Evolutionary conservation across 2,797 vertebrate genomes (phyloP), one percentile per base, ranked within the genome.

Genomic region (Parauchenoglanis ngamensis): DNA sequence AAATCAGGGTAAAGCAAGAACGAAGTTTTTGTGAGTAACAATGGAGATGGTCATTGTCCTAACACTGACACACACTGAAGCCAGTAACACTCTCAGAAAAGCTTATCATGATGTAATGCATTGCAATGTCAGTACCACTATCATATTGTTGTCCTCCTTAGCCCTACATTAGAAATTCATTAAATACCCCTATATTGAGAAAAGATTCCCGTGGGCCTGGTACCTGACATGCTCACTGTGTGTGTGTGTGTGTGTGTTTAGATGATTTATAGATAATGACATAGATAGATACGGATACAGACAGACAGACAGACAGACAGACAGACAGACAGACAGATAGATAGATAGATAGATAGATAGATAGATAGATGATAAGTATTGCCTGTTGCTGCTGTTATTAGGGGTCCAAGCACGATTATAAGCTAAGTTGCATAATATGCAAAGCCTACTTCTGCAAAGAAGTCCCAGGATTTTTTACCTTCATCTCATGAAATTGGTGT

Each of bases 91-190:
- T 25, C 56, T 44, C 57, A 61, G 56, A 80, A 63, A 63, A 61
- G 54, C 52, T 13, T 25, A 23, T 59, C 12, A 63, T 81, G 78
- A 81, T 81, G 78, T 81, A 81, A 81, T 81, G 35, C 21, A 44
- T 46, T 46, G 78, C 57, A 81, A 61, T 81, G 46, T 44, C 35
- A 61, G 57, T 63, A 3, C 46, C 57, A 63, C 78, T 23, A 61
- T 80, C 21, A 61, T 61, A 80, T 63, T 63, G 77, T 57, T 40
- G 35, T 80, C 78, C 56, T 61, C 31, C 56, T 81, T 61, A 63
- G n/a, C 57, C n/a, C 40, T 40, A 40, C 28, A 78, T 57, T 35
- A 78, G 57, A 59, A 25, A 81, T 61, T 6, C 31, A 79, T 79
- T 40, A 79, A 59, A 79, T 59, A 59, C 10, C 31, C 11, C 54